Evolutionary conservation across 2,888 invertebrate species (phyloP).

Genomic region (Hesperia comma): DNA sequence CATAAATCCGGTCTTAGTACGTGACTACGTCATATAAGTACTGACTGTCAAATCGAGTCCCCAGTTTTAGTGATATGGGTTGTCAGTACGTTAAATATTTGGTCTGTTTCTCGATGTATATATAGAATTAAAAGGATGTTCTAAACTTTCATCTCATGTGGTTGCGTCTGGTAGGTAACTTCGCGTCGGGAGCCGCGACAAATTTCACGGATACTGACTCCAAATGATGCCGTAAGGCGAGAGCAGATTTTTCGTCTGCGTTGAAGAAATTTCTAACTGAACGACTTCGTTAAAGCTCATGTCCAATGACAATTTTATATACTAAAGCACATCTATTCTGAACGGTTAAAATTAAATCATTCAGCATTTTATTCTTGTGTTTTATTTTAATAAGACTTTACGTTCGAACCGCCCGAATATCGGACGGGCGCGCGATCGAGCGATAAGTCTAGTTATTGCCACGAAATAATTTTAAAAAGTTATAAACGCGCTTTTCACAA

Average conservation of each 20-base stretch:
- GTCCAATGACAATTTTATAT: constrained; percentile 56
- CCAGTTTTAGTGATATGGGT: too few relatives aligned
- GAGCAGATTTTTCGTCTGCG: constrained; percentile 67
- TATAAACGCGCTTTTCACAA: constrained; percentile 72
- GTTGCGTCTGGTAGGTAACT: constrained; percentile 48
- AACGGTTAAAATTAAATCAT: constrained; percentile 52
- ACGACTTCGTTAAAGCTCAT: constrained; percentile 59
- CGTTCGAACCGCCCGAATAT: constrained; percentile 46
- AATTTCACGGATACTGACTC: constrained; percentile 77
- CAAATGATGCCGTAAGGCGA: constrained; percentile 65
- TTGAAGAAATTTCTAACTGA: constrained; percentile 68
- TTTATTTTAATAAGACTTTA: constrained; percentile 21
- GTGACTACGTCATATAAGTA: background rate
- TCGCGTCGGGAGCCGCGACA: constrained; percentile 62
- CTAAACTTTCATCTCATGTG: constrained; percentile 41
- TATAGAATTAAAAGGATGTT: constrained; percentile 37
- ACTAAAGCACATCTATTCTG: constrained; percentile 49
- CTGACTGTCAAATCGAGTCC: background rate
- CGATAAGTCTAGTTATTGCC: constrained; percentile 64
- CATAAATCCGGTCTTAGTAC: background rate
- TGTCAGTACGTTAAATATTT: too few relatives aligned
- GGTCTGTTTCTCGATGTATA: background rate
- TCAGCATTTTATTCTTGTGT: constrained; percentile 44
- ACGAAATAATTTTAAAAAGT: constrained; percentile 66
- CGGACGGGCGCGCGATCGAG: constrained; percentile 47